Percentiles rank a stretch among this genome's conserved stretches.
These are phyloP conservation scores for Spisula subtruncata DNA, from an alignment of 2,888 invertebrate genomes.

Conservation along the genomic window DNA sequence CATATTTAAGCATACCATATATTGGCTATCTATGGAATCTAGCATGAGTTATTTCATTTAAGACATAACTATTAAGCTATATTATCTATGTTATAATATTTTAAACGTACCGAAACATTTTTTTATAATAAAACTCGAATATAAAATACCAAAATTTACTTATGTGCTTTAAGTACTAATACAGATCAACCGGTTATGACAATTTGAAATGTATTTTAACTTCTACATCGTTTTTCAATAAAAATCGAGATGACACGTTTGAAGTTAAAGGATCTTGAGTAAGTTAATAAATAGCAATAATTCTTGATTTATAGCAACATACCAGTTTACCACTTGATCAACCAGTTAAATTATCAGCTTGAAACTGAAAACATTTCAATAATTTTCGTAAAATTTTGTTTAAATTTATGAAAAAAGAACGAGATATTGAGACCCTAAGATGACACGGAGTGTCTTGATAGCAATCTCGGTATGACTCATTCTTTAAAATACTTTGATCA, in stretches of 20 bases:
- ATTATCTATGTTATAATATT: constrained; percentile 7
- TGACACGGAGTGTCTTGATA: neutral
- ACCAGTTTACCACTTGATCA: constrained; percentile 1
- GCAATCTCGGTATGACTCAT: neutral
- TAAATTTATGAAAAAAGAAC: neutral
- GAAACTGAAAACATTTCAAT: neutral
- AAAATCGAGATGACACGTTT: constrained; percentile 20
- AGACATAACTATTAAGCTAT: neutral
- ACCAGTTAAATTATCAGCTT: constrained; percentile 8
- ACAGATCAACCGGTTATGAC: neutral
- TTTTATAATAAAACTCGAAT: neutral
- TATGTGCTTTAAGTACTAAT: too few relatives aligned
- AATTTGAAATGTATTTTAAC: neutral
- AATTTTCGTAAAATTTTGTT: neutral
- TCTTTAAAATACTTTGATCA: neutral
- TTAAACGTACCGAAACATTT: neutral
- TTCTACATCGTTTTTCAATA: constrained; percentile 7
- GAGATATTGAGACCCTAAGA: neutral
- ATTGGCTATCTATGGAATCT: too few relatives aligned
- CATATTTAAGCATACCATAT: too few relatives aligned
- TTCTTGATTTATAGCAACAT: constrained; percentile 8
- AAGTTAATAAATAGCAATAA: constrained; percentile 17
- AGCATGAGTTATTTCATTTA: too few relatives aligned
- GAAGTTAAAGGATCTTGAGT: neutral
- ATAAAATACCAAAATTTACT: neutral